Conservation (phyloP, 2,888 invertebrate species). For the Furcula furcula region DNA sequence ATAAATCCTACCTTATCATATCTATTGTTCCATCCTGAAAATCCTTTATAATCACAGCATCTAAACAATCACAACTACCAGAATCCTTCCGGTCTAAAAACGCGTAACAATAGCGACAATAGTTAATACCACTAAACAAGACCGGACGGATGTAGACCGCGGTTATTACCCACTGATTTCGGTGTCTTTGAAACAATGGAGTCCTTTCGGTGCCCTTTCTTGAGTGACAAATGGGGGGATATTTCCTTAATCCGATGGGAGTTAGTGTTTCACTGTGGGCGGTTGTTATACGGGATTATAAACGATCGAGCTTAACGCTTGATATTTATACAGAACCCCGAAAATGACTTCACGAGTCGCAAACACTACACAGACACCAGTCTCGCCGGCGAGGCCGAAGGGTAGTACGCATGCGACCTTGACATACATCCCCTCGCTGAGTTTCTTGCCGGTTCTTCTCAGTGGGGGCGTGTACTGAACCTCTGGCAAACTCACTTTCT, state of each 20-base stretch:
- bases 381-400: too few relatives aligned
- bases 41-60: slow-evolving; percentile 11
- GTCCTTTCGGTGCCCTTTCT: slow-evolving; percentile 58
- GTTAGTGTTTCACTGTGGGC: slow-evolving; percentile 33
- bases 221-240: slow-evolving; percentile 71
- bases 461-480: too few relatives aligned
- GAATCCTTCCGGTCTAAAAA: slow-evolving; percentile 18
- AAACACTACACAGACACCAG: too few relatives aligned
- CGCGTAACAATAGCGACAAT: slow-evolving; percentile 25
- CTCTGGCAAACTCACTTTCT: too few relatives aligned
- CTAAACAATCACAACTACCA: background rate
- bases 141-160: slow-evolving; percentile 17
- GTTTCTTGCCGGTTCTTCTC: too few relatives aligned
- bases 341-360: too few relatives aligned
- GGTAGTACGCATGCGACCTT: too few relatives aligned
- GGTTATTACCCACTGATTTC: slow-evolving; percentile 55
- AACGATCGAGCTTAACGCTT: slow-evolving; percentile 2
- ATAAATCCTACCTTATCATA: slow-evolving; percentile 1
- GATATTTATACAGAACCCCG: too few relatives aligned
- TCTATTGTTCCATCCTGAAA: background rate
- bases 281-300: slow-evolving; percentile 11
- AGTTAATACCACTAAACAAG: slow-evolving; percentile 24
- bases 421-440: too few relatives aligned
- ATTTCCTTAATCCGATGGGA: slow-evolving; percentile 63
- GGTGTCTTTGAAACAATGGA: slow-evolving; percentile 61